Base-by-base conservation (phyloP, 2,797 vertebrate genomes). In the Phoebastria nigripes region DNA sequence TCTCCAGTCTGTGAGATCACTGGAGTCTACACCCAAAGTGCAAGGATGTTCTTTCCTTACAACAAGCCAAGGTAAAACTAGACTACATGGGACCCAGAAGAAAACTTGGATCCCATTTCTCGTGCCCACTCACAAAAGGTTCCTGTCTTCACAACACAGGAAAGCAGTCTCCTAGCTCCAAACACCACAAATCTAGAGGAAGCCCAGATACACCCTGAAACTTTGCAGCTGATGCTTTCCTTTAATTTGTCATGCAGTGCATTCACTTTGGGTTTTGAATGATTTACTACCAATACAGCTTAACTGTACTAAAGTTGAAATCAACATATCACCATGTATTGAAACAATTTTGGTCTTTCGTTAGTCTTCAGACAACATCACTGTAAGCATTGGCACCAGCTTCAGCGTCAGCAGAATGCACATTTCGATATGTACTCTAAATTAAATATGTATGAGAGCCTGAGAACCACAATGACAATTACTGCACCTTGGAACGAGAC, bases 381-480 rank as follows among this genome's bases (percentile, higher is more conserved):
- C 39, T 74, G 63, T 62, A 94, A 90, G 86, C 63, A 49, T 5
- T 97, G 84, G 90, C 95, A 94, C 56, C 54, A 69, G 55, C 83
- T 92, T 87, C 81, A 81, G 83, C 9, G 4, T 61, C 81, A 87
- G 78, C 65, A 94, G 89, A 95, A 90, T 26, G 56, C 54, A 61
- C 22, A 65, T 89, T 96, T 93, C 11, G 49, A 91, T 93, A 94
- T 31, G 56, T 58, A 74, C 79, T 89, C 81, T 92, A 95, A 95
- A 96, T 96, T 91, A 83, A 96, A 92, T 93, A 92, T 81, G 81
- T 81, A 94, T 82, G 67, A 94, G 82, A 78, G 86, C 58, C 72
- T 89, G 89, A 92, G 86, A 96, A 96, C 95, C 90, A 80, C 92
- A 95, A 93, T 96, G 94, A 95, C 91, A 95, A 94, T 90, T 96